Percentiles rank a stretch among this genome's conserved stretches.
Evolutionary conservation across 2,888 invertebrate genomes (phyloP).

Genomic region (Lissonota sp.): DNA sequence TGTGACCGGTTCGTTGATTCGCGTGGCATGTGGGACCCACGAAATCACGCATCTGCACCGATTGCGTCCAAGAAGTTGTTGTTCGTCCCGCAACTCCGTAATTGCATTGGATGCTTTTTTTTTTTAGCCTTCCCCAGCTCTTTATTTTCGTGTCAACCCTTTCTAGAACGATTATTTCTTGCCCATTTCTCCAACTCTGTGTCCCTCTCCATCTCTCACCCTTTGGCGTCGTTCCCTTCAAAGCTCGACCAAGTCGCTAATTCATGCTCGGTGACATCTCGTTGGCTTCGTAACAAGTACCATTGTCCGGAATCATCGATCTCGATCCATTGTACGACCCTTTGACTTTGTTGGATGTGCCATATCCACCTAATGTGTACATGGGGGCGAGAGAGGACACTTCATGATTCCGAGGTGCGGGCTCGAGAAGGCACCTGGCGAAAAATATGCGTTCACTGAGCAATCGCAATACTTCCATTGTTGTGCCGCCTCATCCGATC

Average conservation of each 20-base stretch:
- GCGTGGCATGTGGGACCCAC: slow-evolving; percentile 59
- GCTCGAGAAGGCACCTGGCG: slow-evolving; percentile 74
- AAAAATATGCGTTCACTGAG: slow-evolving; percentile 73
- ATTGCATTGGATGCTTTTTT: slow-evolving; percentile 27
- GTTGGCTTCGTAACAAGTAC: slow-evolving; percentile 82
- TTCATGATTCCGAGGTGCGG: slow-evolving; percentile 58
- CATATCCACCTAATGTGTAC: slow-evolving; percentile 2
- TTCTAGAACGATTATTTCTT: slow-evolving; percentile 37
- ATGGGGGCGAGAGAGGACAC: slow-evolving; percentile 59
- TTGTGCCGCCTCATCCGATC: slow-evolving; percentile 47
- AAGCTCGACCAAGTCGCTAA: slow-evolving; percentile 77
- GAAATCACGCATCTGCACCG: slow-evolving; percentile 73
- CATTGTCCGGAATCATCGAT: slow-evolving; percentile 79
- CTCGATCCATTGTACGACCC: slow-evolving; percentile 70
- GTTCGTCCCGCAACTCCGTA: slow-evolving; percentile 41
- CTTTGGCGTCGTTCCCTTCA: slow-evolving; percentile 65
- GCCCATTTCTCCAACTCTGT: too few relatives aligned
- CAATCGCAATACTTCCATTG: slow-evolving; percentile 68
- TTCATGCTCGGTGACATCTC: slow-evolving; percentile 82
- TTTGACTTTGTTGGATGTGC: slow-evolving; percentile 26
- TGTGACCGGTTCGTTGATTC: slow-evolving; percentile 54
- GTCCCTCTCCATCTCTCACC: not conserved
- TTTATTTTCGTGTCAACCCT: slow-evolving; percentile 54
- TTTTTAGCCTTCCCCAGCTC: slow-evolving; percentile 13
- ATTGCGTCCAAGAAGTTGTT: slow-evolving; percentile 56